A percentile compares a stretch with the other conserved stretches of the same genome.
Evolutionary conservation across 2,113 vertebrate genomes (phyloP).

Genomic region (Phylloscopus trochiloides): DNA sequence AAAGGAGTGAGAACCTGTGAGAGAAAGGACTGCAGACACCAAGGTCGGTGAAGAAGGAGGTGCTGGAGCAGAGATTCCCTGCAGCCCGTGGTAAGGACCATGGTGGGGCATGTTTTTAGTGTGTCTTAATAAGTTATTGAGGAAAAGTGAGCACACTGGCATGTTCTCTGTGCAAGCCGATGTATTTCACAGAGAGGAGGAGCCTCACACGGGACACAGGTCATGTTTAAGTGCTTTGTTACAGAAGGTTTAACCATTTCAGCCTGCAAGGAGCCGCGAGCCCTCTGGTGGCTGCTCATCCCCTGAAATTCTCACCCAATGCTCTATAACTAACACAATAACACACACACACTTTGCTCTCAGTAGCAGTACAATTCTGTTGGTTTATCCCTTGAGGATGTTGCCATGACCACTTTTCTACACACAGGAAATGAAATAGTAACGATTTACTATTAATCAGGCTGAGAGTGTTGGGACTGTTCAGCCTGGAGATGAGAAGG

Average conservation of each 20-base stretch:
- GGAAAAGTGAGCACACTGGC: background rate
- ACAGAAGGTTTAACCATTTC: background rate
- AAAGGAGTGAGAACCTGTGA: background rate
- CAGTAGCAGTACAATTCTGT: background rate
- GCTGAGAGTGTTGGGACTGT: background rate
- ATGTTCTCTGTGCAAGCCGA: background rate
- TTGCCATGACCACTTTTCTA: background rate
- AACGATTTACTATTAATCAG: background rate
- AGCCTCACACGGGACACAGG: background rate
- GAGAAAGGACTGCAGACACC: background rate
- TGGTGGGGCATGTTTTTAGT: background rate
- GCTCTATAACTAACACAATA: background rate
- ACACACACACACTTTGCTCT: background rate
- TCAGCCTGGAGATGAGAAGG: background rate
- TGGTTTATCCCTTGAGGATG: background rate
- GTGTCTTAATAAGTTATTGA: background rate
- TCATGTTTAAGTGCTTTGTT: background rate
- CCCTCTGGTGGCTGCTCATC: slow-evolving; percentile 29
- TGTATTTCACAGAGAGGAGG: background rate
- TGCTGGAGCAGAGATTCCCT: background rate
- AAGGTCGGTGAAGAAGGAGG: background rate
- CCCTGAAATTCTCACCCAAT: background rate
- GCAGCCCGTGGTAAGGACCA: rapidly evolving
- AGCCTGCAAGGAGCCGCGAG: background rate
- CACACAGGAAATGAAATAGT: background rate